A percentile compares a stretch with the other conserved stretches of the same genome.
Evolutionary conservation across 2,888 invertebrate genomes (phyloP).

Genomic region (Synanthedon myopaeformis): DNA sequence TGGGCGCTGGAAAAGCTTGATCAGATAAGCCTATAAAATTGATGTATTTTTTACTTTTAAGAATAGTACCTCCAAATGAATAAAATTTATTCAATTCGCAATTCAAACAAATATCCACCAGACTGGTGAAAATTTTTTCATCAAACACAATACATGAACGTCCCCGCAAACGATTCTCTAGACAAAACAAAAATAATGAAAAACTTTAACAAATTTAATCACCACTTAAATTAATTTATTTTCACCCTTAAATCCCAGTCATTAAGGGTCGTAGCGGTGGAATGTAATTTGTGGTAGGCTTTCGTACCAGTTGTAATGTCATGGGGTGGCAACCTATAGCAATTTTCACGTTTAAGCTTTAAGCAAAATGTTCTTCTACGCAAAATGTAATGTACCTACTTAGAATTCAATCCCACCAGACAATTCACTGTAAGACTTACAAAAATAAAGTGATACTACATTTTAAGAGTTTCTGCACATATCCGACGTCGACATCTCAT

Average conservation of each 20-base stretch:
- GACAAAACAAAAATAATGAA: slow-evolving; percentile 21
- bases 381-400: slow-evolving; percentile 32
- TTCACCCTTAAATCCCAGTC: slow-evolving; percentile 22
- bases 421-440: too few relatives aligned
- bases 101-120: slow-evolving; percentile 17
- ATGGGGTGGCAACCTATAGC: slow-evolving; percentile 27
- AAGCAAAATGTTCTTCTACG: slow-evolving; percentile 45
- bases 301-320: slow-evolving; percentile 24
- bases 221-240: slow-evolving; percentile 19
- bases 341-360: slow-evolving; percentile 34
- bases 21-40: too few relatives aligned
- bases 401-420: too few relatives aligned
- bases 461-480: too few relatives aligned
- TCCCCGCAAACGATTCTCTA: slow-evolving; percentile 25
- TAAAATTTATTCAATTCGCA: too few relatives aligned
- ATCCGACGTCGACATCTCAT: too few relatives aligned
- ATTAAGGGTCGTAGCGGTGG: slow-evolving; percentile 15
- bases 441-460: too few relatives aligned
- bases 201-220: slow-evolving; percentile 22
- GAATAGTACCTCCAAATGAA: too few relatives aligned
- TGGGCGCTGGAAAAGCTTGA: too few relatives aligned
- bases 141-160: slow-evolving; percentile 17
- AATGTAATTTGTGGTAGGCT: slow-evolving; percentile 17
- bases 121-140: slow-evolving; percentile 19
- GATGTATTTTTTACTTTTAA: too few relatives aligned